Percentiles rank a stretch among this genome's conserved stretches.
Conservation (phyloP, 1,140 invertebrate genomes). For the Spodoptera frugiperda region DNA sequence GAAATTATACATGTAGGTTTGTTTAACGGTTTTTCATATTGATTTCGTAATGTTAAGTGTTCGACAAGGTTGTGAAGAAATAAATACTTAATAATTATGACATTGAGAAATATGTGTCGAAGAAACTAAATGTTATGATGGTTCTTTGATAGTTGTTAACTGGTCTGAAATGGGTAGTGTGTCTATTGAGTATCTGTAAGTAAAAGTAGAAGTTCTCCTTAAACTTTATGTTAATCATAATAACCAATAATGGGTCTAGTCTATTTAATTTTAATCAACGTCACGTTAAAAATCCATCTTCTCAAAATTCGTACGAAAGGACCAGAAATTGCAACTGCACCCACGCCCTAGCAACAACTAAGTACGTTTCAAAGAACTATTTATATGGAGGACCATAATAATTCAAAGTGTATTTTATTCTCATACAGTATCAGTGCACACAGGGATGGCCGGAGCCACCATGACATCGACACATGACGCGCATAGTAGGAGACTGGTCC, state of each 20-base stretch:
- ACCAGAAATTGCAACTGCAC: background rate
- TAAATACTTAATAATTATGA: background rate
- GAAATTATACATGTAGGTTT: constrained; percentile 9
- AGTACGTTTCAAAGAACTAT: background rate
- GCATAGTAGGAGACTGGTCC: constrained; percentile 35
- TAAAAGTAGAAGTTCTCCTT: no score
- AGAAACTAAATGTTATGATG: no score
- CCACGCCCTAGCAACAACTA: background rate
- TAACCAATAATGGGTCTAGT: no score
- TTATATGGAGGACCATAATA: background rate
- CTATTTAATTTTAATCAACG: no score
- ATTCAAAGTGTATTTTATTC: constrained; percentile 16
- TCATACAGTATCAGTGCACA: constrained; percentile 7
- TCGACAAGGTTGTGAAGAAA: background rate
- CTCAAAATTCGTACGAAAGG: background rate
- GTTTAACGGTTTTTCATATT: constrained; percentile 1
- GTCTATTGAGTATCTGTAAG: no score
- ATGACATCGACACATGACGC: constrained; percentile 35
- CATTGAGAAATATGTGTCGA: no score
- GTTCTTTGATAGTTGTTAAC: no score
- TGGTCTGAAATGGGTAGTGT: no score
- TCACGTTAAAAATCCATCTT: no score
- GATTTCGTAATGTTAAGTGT: background rate
- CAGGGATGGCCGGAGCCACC: background rate
- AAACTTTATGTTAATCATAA: no score